A percentile compares a stretch with the other conserved stretches of the same genome.
These are phyloP conservation scores for Drosophila guanche DNA, from an alignment of 1,140 invertebrate genomes.

Conservation along the genomic window DNA sequence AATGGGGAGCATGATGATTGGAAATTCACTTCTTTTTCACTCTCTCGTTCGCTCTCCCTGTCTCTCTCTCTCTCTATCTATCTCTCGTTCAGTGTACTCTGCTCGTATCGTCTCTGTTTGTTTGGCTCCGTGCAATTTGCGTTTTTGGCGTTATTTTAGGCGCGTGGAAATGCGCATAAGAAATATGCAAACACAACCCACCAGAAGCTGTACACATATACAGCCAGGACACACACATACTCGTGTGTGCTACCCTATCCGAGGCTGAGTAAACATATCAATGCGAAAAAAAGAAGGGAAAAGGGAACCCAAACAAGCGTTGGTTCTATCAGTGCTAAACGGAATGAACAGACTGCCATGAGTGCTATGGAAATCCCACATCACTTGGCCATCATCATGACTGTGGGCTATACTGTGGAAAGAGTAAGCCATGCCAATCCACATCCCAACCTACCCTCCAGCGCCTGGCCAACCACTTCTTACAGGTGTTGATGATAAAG, in stretches of 20 bases:
- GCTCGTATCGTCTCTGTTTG: slow-evolving; percentile 2
- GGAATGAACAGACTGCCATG: neutral
- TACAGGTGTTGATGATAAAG: slow-evolving; percentile 68
- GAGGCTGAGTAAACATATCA: slow-evolving; percentile 64
- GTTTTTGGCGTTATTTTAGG: slow-evolving; percentile 46
- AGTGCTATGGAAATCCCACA: slow-evolving; percentile 40
- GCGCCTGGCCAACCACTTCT: slow-evolving; percentile 1
- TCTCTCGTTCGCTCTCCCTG: neutral
- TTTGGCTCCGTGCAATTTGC: slow-evolving; percentile 38
- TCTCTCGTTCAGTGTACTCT: too few relatives aligned
- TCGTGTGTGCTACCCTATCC: slow-evolving; percentile 6
- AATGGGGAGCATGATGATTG: slow-evolving; percentile 25
- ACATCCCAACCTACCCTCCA: neutral
- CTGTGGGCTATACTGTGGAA: neutral
- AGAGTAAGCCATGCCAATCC: too few relatives aligned
- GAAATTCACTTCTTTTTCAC: slow-evolving; percentile 19
- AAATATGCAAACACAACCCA: slow-evolving; percentile 63
- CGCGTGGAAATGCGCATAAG: slow-evolving; percentile 58
- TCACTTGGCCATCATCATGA: slow-evolving; percentile 36
- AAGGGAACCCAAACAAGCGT: neutral
- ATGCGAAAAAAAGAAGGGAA: slow-evolving; percentile 29
- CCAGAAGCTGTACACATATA: slow-evolving; percentile 12
- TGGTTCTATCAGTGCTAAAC: neutral
- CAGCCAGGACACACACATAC: slow-evolving; percentile 11
- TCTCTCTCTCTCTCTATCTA: too few relatives aligned